phyloP scores from a whole-genome alignment of 2,888 invertebrate species.

The Hypolimnas misippus region DNA sequence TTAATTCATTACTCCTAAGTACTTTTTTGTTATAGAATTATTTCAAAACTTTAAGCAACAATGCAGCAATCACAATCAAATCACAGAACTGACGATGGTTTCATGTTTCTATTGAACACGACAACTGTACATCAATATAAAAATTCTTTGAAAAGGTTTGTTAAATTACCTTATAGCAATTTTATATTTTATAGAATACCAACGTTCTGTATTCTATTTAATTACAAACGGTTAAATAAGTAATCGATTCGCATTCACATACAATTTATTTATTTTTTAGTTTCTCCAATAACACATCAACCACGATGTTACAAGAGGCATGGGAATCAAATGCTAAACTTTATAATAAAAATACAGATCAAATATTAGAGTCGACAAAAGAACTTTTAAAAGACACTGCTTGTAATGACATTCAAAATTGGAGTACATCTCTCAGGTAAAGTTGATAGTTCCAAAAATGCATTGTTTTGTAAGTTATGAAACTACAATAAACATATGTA shows the following conservation, averaged over 20 bases:
- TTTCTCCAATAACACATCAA: conserved; percentile 59
- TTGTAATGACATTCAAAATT: conserved; percentile 51
- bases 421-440: conserved; percentile 64
- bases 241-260: no score
- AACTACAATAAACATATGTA: background rate
- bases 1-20: background rate
- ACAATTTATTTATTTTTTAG: no score
- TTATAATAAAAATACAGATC: conserved; percentile 41
- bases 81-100: background rate
- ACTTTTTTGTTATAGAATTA: background rate
- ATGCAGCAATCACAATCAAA: conserved; percentile 15
- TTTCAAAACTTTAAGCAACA: background rate
- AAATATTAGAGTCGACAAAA: conserved; percentile 52
- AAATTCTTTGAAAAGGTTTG: conserved; percentile 26
- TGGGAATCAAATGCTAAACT: conserved; percentile 54
- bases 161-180: background rate
- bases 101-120: conserved; percentile 23
- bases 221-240: no score
- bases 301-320: conserved; percentile 54
- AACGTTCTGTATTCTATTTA: no score
- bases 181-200: no score
- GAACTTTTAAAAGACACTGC: conserved; percentile 50
- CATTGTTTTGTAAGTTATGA: background rate
- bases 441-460: background rate
- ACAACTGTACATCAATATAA: conserved; percentile 27